Percentiles rank a stretch among this genome's conserved stretches.
Conservation (phyloP, 2,888 invertebrate species). For the Myopa tessellatipennis region DNA sequence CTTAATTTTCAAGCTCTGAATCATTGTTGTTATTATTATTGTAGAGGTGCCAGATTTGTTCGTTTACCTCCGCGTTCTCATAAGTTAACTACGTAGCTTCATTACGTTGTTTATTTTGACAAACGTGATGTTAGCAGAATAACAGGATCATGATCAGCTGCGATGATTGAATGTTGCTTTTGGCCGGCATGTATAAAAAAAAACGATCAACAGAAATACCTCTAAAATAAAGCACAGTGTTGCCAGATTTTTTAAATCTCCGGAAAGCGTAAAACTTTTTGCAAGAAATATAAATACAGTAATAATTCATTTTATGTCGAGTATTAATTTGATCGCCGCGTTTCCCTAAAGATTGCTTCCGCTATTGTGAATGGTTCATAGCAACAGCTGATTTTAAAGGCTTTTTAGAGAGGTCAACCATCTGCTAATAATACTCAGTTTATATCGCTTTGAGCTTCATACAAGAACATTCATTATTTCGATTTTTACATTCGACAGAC, state of each 20-base stretch:
- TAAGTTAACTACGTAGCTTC: not conserved
- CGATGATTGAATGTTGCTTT: not conserved
- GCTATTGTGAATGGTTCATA: no score
- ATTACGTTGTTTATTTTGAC: conserved; percentile 20
- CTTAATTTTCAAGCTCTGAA: not conserved
- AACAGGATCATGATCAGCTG: not conserved
- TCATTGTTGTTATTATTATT: conserved; percentile 24
- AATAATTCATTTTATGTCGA: no score
- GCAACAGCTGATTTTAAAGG: no score
- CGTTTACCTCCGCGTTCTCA: not conserved
- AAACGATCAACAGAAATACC: not conserved
- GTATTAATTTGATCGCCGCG: no score
- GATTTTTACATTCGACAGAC: no score
- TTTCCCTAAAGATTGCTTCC: no score
- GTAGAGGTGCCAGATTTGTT: not conserved
- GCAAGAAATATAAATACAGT: no score
- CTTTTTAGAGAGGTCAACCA: no score
- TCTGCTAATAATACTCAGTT: no score
- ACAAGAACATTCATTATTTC: no score
- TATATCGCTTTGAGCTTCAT: no score
- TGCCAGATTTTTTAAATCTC: not conserved
- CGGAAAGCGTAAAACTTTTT: no score
- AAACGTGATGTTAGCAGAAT: not conserved
- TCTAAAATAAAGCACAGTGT: not conserved
- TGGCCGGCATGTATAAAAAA: not conserved